Percentiles rank a stretch among this genome's conserved stretches.
Conservation (phyloP, 2,888 invertebrate genomes). For the Coelogynopora nodosa region DNA sequence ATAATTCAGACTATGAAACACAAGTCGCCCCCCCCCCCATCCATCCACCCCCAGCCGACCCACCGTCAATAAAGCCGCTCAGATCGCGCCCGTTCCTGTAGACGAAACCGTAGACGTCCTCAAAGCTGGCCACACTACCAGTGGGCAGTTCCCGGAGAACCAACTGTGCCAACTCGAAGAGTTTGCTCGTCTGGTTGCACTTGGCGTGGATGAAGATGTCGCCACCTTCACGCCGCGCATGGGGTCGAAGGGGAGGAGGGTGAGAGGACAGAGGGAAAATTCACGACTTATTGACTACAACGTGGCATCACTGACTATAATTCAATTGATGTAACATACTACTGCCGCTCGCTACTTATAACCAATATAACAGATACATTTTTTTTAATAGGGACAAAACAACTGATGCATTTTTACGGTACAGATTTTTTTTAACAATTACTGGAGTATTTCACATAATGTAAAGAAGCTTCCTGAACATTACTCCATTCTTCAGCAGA, state of each 20-base stretch:
- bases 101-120: slow-evolving; percentile 61
- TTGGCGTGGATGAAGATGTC: slow-evolving; percentile 61
- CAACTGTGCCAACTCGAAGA: slow-evolving; percentile 50
- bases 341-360: too few species aligned
- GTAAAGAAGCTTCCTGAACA: too few species aligned
- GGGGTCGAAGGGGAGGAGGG: slow-evolving; percentile 48
- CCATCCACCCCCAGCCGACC: too few species aligned
- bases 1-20: too few species aligned
- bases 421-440: too few species aligned
- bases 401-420: too few species aligned
- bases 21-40: too few species aligned
- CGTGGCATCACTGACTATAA: slow-evolving; percentile 48
- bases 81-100: slow-evolving; percentile 59
- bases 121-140: slow-evolving; percentile 54
- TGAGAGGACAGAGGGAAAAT: slow-evolving; percentile 61
- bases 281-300: slow-evolving; percentile 56
- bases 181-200: slow-evolving; percentile 50
- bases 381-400: too few species aligned
- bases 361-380: too few species aligned
- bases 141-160: slow-evolving; percentile 54
- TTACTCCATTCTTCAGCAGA: too few species aligned
- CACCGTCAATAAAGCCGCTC: slow-evolving; percentile 62
- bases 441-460: too few species aligned
- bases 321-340: too few species aligned
- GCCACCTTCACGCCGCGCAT: slow-evolving; percentile 60